Evolutionary conservation across 1,140 invertebrate genomes (phyloP).

Genomic region (Brachionus paranguensis): DNA sequence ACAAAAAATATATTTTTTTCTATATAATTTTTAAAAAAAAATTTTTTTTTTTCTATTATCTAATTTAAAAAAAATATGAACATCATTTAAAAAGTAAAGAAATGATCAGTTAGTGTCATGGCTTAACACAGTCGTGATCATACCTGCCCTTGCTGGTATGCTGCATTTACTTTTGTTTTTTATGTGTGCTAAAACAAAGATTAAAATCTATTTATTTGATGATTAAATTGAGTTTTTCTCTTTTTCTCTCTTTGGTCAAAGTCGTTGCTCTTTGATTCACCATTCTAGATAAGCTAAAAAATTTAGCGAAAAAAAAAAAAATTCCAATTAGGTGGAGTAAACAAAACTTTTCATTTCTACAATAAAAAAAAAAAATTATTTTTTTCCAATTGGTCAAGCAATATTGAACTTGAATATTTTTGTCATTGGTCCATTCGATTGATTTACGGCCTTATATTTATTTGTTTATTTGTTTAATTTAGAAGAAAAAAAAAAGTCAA

Average conservation of each 20-base stretch:
- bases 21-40: no score
- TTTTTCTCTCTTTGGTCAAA: background rate
- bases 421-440: background rate
- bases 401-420: background rate
- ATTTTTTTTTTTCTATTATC: no score
- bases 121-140: no score
- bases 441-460: background rate
- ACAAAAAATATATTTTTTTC: no score
- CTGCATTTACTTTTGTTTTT: background rate
- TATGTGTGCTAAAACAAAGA: slow-evolving; percentile 24
- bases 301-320: background rate
- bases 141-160: background rate
- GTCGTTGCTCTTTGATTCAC: slow-evolving; percentile 20
- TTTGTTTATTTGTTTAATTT: slow-evolving; percentile 2
- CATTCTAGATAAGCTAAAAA: background rate
- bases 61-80: no score
- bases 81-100: no score
- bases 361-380: background rate
- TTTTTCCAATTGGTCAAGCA: background rate
- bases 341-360: background rate
- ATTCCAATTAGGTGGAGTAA: background rate
- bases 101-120: no score
- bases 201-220: background rate
- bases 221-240: slow-evolving; percentile 29
- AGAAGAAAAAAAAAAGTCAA: background rate